Conservation (phyloP, 2,888 invertebrate genomes). For the Junonia oenone region DNA sequence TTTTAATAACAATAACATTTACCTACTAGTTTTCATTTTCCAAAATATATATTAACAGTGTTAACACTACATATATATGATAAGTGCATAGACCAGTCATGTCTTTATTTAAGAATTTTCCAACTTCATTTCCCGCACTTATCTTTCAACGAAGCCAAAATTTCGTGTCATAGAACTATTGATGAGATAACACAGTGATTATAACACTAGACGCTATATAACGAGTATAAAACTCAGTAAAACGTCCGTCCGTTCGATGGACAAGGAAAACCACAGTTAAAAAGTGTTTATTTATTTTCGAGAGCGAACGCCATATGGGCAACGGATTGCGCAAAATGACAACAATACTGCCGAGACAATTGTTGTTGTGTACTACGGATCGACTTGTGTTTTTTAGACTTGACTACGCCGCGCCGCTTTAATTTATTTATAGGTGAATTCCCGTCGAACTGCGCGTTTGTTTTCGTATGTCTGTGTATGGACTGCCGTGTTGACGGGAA, state of each 20-base stretch:
- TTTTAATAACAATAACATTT: too few relatives aligned
- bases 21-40: too few relatives aligned
- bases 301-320: constrained; percentile 68
- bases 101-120: too few relatives aligned
- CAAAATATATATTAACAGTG: too few relatives aligned
- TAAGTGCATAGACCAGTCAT: too few relatives aligned
- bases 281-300: constrained; percentile 50
- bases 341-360: constrained; percentile 58
- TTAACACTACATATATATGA: too few relatives aligned
- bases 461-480: neutral
- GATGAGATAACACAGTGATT: too few relatives aligned
- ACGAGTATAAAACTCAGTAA: constrained; percentile 4
- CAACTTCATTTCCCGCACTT: too few relatives aligned
- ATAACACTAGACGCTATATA: neutral
- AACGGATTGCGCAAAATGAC: constrained; percentile 66
- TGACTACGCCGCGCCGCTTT: constrained; percentile 35
- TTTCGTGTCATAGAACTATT: too few relatives aligned
- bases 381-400: constrained; percentile 37
- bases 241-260: constrained; percentile 17
- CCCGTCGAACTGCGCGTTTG: neutral
- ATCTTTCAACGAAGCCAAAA: too few relatives aligned
- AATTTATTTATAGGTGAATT: constrained; percentile 34
- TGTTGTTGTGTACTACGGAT: constrained; percentile 58
- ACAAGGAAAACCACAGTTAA: constrained; percentile 22
- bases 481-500: neutral